These are phyloP conservation scores for Pseudochirops cupreus DNA, from an alignment of 2,797 vertebrate species.

Conservation along the genomic window DNA sequence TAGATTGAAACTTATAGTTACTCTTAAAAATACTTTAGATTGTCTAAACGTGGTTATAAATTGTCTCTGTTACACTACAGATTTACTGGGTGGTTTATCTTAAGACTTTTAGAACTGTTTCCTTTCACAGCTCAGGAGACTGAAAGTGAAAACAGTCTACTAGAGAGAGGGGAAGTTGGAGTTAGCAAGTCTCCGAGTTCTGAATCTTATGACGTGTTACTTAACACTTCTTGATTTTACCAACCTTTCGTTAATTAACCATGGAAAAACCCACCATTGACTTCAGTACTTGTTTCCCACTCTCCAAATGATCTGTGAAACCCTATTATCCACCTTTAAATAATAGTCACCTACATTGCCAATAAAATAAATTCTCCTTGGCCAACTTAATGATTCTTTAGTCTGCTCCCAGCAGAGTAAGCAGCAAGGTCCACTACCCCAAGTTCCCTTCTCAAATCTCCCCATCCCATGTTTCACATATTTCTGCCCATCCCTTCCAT, in stretches of 20 bases:
- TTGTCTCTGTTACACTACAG: background rate
- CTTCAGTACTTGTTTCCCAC: background rate
- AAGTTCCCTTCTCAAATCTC: background rate
- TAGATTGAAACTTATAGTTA: conserved; percentile 32
- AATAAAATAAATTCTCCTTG: background rate
- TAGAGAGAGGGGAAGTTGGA: background rate
- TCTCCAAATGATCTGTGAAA: background rate
- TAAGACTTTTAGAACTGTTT: background rate
- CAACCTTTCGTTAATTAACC: background rate
- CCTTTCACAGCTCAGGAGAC: background rate
- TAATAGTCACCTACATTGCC: background rate
- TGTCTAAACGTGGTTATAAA: background rate
- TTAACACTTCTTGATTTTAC: background rate
- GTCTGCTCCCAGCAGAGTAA: background rate
- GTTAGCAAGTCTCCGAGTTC: background rate
- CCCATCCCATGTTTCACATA: background rate
- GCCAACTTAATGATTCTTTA: background rate
- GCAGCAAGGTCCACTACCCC: background rate
- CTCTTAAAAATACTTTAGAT: background rate
- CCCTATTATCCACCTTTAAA: background rate
- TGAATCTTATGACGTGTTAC: background rate
- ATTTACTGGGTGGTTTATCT: background rate
- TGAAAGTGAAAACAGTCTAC: background rate
- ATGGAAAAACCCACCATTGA: background rate
- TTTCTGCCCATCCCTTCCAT: background rate